A percentile compares a stretch with the other conserved stretches of the same genome.
Evolutionary conservation across 2,797 vertebrate species (phyloP).

Genomic region (Malurus splendens): DNA sequence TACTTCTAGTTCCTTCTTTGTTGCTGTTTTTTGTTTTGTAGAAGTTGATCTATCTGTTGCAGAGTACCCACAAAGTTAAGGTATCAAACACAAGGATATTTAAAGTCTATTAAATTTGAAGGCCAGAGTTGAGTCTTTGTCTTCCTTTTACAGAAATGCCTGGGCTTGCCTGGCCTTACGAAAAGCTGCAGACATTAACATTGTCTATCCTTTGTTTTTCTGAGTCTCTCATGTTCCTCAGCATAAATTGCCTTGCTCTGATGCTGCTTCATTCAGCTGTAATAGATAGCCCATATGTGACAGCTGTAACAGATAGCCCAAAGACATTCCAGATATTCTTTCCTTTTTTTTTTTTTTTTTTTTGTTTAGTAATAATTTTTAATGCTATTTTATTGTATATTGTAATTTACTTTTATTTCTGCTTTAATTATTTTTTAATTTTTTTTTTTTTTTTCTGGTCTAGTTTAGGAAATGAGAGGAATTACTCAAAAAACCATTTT

Average conservation of each 20-base stretch:
- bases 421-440: too few species aligned
- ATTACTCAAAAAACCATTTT: background rate
- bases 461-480: background rate
- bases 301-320: background rate
- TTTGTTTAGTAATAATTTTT: too few species aligned
- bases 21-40: background rate
- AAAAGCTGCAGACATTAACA: background rate
- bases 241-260: background rate
- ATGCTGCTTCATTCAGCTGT: background rate
- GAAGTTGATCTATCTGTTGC: background rate
- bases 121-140: background rate
- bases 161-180: background rate
- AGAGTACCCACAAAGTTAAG: background rate
- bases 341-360: too few species aligned
- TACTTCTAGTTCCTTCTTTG: background rate
- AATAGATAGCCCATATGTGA: background rate
- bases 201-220: background rate
- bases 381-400: too few species aligned
- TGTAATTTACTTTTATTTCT: too few species aligned
- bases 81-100: background rate
- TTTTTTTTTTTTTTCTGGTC: too few species aligned
- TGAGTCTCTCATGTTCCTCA: background rate
- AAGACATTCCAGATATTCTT: background rate
- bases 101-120: background rate
- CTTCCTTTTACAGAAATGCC: background rate